A percentile compares a stretch with the other conserved stretches of the same genome.
Evolutionary conservation across 1,140 invertebrate genomes (phyloP).

Genomic region (Sitodiplosis mosellana): DNA sequence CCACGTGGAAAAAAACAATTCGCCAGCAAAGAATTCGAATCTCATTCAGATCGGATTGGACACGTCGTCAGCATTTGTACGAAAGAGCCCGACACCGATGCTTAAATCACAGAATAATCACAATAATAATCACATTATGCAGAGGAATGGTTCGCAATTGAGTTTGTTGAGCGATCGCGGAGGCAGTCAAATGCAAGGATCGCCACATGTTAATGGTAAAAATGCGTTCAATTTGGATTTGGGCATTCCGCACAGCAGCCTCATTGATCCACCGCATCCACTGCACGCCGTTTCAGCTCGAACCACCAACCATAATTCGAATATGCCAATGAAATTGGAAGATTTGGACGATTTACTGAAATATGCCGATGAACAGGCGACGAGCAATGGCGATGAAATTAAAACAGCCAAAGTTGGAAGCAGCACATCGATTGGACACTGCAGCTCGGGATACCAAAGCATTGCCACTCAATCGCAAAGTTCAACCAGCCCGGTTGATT

Average conservation of each 20-base stretch:
- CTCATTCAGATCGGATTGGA: constrained; percentile 30
- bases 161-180: constrained; percentile 8
- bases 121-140: constrained; percentile 7
- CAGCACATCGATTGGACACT: constrained; percentile 61
- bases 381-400: constrained; percentile 29
- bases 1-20: constrained; percentile 6
- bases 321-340: constrained; percentile 37
- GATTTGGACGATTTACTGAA: constrained; percentile 52
- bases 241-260: constrained; percentile 25
- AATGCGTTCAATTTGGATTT: constrained; percentile 15
- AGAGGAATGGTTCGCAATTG: background rate
- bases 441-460: constrained; percentile 82
- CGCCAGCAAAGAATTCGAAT: constrained; percentile 15
- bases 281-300: constrained; percentile 14
- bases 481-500: constrained; percentile 63
- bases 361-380: constrained; percentile 41
- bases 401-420: constrained; percentile 38
- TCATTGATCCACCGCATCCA: constrained; percentile 25
- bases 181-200: background rate
- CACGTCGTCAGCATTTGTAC: constrained; percentile 31
- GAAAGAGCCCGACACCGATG: constrained; percentile 34
- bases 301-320: constrained; percentile 17
- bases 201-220: constrained; percentile 13
- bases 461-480: constrained; percentile 79
- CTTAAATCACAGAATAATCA: constrained; percentile 11